Evolutionary conservation across 2,113 vertebrate genomes (phyloP).

Genomic region (Aldabrachelys gigantea): DNA sequence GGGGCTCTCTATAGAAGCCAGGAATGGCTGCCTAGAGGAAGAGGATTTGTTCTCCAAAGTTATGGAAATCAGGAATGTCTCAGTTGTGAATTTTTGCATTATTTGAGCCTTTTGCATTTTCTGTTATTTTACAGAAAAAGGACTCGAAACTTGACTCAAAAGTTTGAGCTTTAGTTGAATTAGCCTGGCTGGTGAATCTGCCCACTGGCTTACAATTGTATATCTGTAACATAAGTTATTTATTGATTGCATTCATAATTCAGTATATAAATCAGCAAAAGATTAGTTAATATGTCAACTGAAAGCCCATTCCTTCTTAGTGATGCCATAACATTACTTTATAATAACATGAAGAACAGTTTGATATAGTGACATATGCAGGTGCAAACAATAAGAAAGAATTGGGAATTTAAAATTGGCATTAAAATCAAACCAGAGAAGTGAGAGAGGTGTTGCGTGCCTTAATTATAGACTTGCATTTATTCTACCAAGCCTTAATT

Average conservation of each 20-base stretch:
- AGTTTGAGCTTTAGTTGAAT: neutral
- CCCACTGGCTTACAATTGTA: neutral
- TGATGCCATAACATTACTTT: neutral
- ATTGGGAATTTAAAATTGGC: neutral
- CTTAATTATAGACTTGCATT: neutral
- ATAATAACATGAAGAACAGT: neutral
- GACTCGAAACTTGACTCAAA: neutral
- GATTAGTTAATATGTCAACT: neutral
- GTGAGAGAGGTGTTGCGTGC: neutral
- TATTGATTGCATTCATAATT: neutral
- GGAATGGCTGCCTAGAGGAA: neutral
- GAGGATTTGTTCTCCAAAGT: neutral
- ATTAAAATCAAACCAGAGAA: neutral
- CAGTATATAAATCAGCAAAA: neutral
- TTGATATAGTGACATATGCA: neutral
- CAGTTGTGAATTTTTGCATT: neutral
- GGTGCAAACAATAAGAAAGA: neutral
- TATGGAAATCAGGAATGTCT: neutral
- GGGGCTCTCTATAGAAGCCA: neutral
- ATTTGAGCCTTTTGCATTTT: neutral
- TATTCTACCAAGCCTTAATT: neutral
- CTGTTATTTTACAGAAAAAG: neutral
- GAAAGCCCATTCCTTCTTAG: neutral
- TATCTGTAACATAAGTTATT: neutral
- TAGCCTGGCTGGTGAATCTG: neutral